Base-by-base conservation (phyloP, 1,140 invertebrate genomes). In the Nebria ingens region DNA sequence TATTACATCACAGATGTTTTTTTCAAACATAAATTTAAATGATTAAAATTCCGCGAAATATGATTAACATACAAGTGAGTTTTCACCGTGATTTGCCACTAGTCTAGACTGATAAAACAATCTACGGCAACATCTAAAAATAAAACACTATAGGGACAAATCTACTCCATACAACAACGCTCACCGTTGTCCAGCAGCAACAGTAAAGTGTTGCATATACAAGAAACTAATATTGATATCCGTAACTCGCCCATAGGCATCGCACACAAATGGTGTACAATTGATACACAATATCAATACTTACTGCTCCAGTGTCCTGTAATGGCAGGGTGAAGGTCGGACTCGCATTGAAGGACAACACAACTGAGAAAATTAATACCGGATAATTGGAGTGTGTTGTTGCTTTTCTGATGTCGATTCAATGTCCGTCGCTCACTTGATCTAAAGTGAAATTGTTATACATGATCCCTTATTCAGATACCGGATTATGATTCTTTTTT, bases 21-120 rank as follows among this genome's bases (percentile, higher is more conserved):
- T n/a, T n/a, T n/a, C n/a, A n/a, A n/a, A n/a, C n/a, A n/a, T n/a
- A n/a, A n/a, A n/a, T n/a, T n/a, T n/a, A n/a, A 45, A 17, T 45
- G 40, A 45, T 17, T 12, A 12, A 45, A 45, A 45, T 45, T 45
- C 40, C 40, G 40, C 40, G 40, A 45, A 45, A 17, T 11, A 11
- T 45, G 9, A 45, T 12, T 45, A 9, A 45, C 40, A 45, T 4
- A 6, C 17, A 17, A 45, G 17, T 45, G 40, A 45, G 9, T 45
- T 45, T 34, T 45, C 17, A 17, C 40, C 40, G 40, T 45, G 40
- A 45, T 45, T 45, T 17, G 40, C 40, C 9, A 3, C 3, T 12
- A 45, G 40, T 45, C 40, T 45, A 45, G 40, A 45, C 40, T 45
- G 40, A 45, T 45, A 45, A 45, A 45, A 45, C 40, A 9, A 45